Base-by-base conservation (phyloP, 1,140 invertebrate species). In the Drosophila sechellia region DNA sequence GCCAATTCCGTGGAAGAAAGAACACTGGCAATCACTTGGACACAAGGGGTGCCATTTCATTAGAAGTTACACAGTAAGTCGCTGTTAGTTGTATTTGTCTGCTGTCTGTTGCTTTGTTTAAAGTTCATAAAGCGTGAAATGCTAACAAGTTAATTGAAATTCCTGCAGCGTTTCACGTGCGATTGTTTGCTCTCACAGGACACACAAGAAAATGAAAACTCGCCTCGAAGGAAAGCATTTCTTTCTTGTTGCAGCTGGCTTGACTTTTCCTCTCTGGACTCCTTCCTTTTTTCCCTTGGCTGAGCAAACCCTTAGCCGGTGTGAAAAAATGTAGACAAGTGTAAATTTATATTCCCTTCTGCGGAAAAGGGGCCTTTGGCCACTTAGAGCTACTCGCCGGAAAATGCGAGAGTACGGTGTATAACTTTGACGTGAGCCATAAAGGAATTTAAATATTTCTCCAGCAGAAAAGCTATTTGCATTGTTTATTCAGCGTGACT, bases 61-160 rank as follows among this genome's bases (percentile, higher is more conserved):
- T 49, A 64, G 57, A 31, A 55, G 58, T 57, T 54, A 74, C 74
- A 63, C 74, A 78, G 72, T 49, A 42, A 78, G 49, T 48, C 63
- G 50, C 43, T 49, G 34, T 53, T 50, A 81, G 48, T 75, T 58
- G 61, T 43, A 15, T 39, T 59, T 63, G 56, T 52, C 56, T 43
- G 39, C 49, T 54, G 66, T 40, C 48, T 39, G 63, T 58, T 48
- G 55, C 68, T 74, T 77, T 69, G 79, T 57, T 59, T 65, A 57
- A 77, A 56, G 65, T 58, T 54, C 54, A 74, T 49, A 59, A 55
- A 71, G 66, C 65, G 58, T 54, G 27, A 57, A 81, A 81, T 77
- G 37, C 78, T 60, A 65, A 72, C 65, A 58, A 63, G 46, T 66
- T 83, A 84, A 84, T 84, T 84, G 71, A 79, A 84, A 83, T 83